Base-by-base conservation (phyloP, 1,140 invertebrate genomes). In the Diorhabda carinulata region DNA sequence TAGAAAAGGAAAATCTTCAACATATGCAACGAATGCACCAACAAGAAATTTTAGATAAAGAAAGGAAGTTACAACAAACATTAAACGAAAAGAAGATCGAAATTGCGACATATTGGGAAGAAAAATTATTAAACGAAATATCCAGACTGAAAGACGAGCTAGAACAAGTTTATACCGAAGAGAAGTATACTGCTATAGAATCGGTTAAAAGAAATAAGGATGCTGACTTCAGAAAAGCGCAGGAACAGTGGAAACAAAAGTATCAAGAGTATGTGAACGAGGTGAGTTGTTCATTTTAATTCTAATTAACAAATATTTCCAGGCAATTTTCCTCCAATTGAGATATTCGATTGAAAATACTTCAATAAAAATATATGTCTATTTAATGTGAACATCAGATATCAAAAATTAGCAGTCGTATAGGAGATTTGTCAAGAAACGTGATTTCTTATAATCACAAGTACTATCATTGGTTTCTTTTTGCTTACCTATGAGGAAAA, bases 131-230 rank as follows among this genome's bases (percentile, higher is more conserved):
- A 76, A 81, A 81, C 62, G 78, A 79, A 68, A 77, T 75, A 61
- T 74, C 70, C 73, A 82, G 86, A 81, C 79, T 89, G 76, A 87
- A 85, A 79, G 78, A 80, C 60, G 87, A 89, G 78, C 78, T 89
- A 67, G 86, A 87, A 73, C 81, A 83, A 72, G 82, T 85, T 67
- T 84, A 88, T 73, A 81, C 82, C 57, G 87, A 89, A 71, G 87
- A 89, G 71, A 87, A 87, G 66, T 81, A 82, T 44, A 78, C 77
- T n/a, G 84, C 84, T 5, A 79, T 88, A 57, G 84, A 87, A 70
- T 81, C 84, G 73, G 73, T 84, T 43, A 79, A 83, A 63, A 79
- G 74, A 61, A 78, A 84, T 72, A 82, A 85, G 66, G 81, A 86
- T 45, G 80, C 83, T 65, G 84, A 86, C 74, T 79, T 86, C 58